Evolutionary conservation across 1,140 invertebrate species (phyloP), one percentile per base, ranked within the genome.

Genomic region (Proales similis): DNA sequence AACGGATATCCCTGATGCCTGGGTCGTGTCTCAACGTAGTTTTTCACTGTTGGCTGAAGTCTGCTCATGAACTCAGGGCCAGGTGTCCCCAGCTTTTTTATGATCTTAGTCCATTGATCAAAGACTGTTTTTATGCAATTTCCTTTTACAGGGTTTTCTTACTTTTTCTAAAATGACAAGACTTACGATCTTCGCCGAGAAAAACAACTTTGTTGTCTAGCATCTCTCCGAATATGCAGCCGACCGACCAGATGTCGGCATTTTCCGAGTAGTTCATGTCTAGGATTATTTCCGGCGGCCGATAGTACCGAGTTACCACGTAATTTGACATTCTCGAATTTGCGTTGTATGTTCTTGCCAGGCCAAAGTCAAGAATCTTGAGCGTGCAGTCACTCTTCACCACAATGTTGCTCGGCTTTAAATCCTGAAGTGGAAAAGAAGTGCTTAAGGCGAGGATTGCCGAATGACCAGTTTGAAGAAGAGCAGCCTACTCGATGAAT

Each of bases 201-300:
- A 99, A 99, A 26, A 99, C 81, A 12, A 99, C 94, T 27, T 87
- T 86, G 63, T 93, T 94, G 65, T 91, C 81, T 67, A 98, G 95
- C 87, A 98, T 94, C 78, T 99, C 94, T n/a, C 93, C 94, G 90
- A 98, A 97, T 68, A 99, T 99, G 78, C 95, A 99, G 14, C 95
- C 95, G 36, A 99, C 94, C 20, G 90, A 95, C 95, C 95, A 99
- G 66, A 99, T 96, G 78, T 99, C 95, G 65, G 98, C 94, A 77
- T 97, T 98, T 72, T 95, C 92, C 69, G 88, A 93, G 78, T 98
- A 99, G 0, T 91, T 91, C 92, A 98, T 98, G 38, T 93, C 94
- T 38, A 97, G 81, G 42, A 80, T 96, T 14, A 95, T 92, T 80
- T 97, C 93, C 0, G 94, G 94, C 65, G 93, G 93, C 66, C 94